phyloP scores from a whole-genome alignment of 2,888 invertebrate genomes.

The Dichetophora obliterata region DNA sequence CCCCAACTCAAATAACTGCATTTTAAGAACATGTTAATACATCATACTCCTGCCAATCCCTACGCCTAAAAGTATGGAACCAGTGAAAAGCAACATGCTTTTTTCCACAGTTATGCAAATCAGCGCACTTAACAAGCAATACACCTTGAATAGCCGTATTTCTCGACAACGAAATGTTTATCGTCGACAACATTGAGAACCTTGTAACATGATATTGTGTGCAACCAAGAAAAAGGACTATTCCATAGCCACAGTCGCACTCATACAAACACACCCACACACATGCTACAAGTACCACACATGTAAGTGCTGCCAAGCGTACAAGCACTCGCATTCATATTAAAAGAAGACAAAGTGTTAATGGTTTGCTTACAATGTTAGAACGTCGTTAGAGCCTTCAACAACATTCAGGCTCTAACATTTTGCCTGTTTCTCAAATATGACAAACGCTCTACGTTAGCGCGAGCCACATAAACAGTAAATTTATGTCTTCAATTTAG shows the following conservation, averaged over 20 bases:
- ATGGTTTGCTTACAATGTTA: constrained; percentile 22
- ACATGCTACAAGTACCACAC: background rate
- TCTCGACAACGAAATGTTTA: background rate
- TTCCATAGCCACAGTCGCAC: too few species aligned
- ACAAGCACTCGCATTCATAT: background rate
- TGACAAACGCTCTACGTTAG: background rate
- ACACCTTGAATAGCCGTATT: background rate
- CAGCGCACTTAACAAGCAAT: background rate
- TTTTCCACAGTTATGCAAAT: background rate
- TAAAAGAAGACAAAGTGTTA: constrained; percentile 22
- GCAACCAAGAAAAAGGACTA: background rate
- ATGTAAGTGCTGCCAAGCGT: background rate
- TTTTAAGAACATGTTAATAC: background rate
- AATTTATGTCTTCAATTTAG: constrained; percentile 22
- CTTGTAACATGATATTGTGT: background rate
- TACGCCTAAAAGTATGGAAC: background rate
- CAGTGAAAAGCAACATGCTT: background rate
- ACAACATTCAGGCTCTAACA: background rate
- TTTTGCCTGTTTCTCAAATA: background rate
- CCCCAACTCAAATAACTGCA: background rate
- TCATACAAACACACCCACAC: background rate
- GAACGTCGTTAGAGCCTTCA: background rate
- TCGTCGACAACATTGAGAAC: background rate
- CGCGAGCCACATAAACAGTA: background rate
- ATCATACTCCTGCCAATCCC: background rate